A percentile compares a stretch with the other conserved stretches of the same genome.
Evolutionary conservation across 1,140 invertebrate genomes (phyloP).

Genomic region (Heliothis virescens): DNA sequence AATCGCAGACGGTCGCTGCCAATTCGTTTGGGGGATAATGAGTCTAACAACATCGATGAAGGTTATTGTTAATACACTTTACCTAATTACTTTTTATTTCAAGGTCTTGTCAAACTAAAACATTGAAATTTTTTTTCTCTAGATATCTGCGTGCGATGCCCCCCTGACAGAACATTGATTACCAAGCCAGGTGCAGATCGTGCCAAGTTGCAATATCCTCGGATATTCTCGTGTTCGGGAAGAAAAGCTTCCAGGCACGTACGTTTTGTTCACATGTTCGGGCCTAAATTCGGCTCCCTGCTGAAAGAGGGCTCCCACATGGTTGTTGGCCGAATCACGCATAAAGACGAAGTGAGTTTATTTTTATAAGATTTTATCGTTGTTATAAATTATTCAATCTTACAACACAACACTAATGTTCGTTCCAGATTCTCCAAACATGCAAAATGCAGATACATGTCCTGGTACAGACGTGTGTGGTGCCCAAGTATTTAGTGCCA

Average conservation of each 20-base stretch:
- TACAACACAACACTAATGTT: constrained; percentile 15
- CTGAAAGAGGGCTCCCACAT: constrained; percentile 69
- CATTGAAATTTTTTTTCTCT: constrained; percentile 1
- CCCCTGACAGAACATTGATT: constrained; percentile 74
- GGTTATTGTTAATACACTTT: no score
- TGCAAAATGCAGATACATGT: constrained; percentile 76
- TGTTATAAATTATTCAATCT: constrained; percentile 22
- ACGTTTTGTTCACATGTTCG: constrained; percentile 66
- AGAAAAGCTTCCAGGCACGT: constrained; percentile 61
- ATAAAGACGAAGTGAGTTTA: constrained; percentile 66
- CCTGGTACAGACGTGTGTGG: constrained; percentile 66
- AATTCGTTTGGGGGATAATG: constrained; percentile 53
- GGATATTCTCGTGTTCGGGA: constrained; percentile 66
- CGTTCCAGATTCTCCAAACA: constrained; percentile 66
- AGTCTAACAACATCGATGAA: constrained; percentile 53
- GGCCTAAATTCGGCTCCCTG: constrained; percentile 72
- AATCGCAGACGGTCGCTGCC: constrained; percentile 49
- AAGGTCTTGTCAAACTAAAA: constrained; percentile 32
- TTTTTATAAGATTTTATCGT: constrained; percentile 14
- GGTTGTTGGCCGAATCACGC: constrained; percentile 65
- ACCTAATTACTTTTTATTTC: constrained; percentile 16
- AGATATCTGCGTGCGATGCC: constrained; percentile 71
- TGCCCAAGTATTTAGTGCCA: constrained; percentile 66
- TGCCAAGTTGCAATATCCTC: constrained; percentile 67
- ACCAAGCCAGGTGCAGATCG: constrained; percentile 66